Percentiles rank a stretch among this genome's conserved stretches.
Conservation (phyloP, 2,113 vertebrate species). For the Odontesthes bonariensis region DNA sequence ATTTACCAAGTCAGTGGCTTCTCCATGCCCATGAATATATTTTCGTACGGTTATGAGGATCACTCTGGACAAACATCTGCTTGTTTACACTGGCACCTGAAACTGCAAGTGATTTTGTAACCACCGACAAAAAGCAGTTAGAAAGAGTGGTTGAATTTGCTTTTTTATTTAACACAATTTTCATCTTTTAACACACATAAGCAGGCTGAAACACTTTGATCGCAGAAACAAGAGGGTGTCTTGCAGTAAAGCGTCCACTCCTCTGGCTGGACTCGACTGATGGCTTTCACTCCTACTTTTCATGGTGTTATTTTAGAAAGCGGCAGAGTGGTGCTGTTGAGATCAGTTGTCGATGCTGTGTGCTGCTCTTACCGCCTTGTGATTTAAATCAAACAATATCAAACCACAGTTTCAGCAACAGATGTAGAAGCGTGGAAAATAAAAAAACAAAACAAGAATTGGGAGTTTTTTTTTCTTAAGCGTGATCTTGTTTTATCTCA, state of each 20-base stretch:
- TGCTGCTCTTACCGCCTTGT: conserved; percentile 25
- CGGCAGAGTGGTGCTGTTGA: conserved; percentile 48
- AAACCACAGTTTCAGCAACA: conserved; percentile 22
- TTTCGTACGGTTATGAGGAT: conserved; percentile 3
- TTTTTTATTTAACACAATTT: neutral
- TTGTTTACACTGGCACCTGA: conserved; percentile 55
- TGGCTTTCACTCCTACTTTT: conserved; percentile 49
- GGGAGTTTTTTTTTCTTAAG: conserved; percentile 24
- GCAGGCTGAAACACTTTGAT: conserved; percentile 15
- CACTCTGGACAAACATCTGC: conserved; percentile 30
- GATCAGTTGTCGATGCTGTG: conserved; percentile 32
- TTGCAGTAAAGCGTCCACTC: conserved; percentile 25
- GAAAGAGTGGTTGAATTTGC: conserved; percentile 27
- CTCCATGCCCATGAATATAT: conserved; percentile 22
- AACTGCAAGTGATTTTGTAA: conserved; percentile 70
- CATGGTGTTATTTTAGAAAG: conserved; percentile 25
- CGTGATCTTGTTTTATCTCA: conserved; percentile 55
- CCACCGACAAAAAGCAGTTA: conserved; percentile 35
- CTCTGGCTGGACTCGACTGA: conserved; percentile 58
- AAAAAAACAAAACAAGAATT: too few relatives aligned
- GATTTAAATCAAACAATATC: conserved; percentile 22
- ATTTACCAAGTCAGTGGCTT: neutral
- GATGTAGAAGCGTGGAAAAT: conserved; percentile 20
- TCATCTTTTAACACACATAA: too few relatives aligned
- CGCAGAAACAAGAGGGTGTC: neutral